phyloP scores from a whole-genome alignment of 2,888 invertebrate species.

The Amorpha juglandis region DNA sequence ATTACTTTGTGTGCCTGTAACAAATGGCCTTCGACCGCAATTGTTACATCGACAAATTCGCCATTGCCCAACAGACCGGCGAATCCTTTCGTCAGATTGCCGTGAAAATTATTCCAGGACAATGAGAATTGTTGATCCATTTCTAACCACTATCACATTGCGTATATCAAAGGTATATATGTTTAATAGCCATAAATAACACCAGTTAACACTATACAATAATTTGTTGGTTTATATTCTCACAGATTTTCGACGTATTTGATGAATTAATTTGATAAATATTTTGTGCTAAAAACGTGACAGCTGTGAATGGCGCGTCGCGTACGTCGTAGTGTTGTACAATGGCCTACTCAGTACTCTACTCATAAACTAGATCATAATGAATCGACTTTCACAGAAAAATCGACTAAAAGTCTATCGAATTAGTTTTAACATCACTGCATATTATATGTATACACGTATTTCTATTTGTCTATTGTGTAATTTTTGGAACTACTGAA shows the following conservation, averaged over 20 bases:
- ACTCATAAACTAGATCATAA: neutral
- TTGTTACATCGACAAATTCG: slow-evolving; percentile 85
- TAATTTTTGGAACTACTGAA: too few relatives aligned
- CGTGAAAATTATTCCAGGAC: slow-evolving; percentile 90
- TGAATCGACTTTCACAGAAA: neutral
- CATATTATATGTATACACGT: too few relatives aligned
- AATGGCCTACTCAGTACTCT: neutral
- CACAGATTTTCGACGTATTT: slow-evolving; percentile 43
- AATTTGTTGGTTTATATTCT: slow-evolving; percentile 33
- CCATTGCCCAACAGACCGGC: slow-evolving; percentile 84
- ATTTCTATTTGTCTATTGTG: too few relatives aligned
- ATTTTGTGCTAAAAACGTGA: slow-evolving; percentile 52
- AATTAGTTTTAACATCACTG: too few relatives aligned
- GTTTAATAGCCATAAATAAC: neutral
- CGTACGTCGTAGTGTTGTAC: slow-evolving; percentile 43
- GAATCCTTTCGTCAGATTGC: slow-evolving; percentile 87
- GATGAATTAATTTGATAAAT: slow-evolving; percentile 47
- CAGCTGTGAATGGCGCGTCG: slow-evolving; percentile 56
- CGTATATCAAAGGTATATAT: slow-evolving; percentile 52
- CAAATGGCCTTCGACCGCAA: slow-evolving; percentile 86
- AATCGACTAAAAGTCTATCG: neutral
- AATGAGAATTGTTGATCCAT: slow-evolving; percentile 88
- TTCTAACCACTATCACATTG: slow-evolving; percentile 66
- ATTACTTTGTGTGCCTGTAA: slow-evolving; percentile 89
- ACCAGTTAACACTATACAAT: neutral